Evolutionary conservation across 2,888 invertebrate species (phyloP).

Genomic region (Acrocera orbiculus): DNA sequence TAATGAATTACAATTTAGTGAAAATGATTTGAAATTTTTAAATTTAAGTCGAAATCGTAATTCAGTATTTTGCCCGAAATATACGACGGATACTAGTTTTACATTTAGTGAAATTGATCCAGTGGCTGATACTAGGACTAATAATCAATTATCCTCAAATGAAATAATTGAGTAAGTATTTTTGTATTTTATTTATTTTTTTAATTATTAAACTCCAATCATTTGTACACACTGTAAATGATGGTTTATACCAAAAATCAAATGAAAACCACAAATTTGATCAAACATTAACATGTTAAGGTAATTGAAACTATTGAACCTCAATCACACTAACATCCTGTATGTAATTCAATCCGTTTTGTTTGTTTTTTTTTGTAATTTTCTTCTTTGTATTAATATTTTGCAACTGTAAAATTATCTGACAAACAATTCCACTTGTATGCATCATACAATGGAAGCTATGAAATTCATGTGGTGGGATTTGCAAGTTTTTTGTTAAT

Average conservation of each 20-base stretch:
- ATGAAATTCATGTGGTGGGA: too few species aligned
- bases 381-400: not conserved
- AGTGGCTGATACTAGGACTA: constrained; percentile 9
- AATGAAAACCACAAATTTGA: too few species aligned
- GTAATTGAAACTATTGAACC: too few species aligned
- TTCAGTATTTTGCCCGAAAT: constrained; percentile 8
- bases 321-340: not conserved
- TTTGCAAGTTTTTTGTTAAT: too few species aligned
- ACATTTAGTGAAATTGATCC: constrained; percentile 25
- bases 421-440: too few species aligned
- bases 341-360: not conserved
- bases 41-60: constrained; percentile 19
- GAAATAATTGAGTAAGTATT: constrained; percentile 13
- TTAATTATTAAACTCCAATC: too few species aligned
- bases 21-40: constrained; percentile 27
- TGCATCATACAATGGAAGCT: too few species aligned
- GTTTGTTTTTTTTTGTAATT: not conserved
- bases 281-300: too few species aligned
- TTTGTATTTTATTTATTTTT: not conserved
- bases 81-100: constrained; percentile 19
- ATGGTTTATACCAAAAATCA: too few species aligned
- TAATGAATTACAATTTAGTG: constrained; percentile 21
- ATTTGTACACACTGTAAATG: too few species aligned
- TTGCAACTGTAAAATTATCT: too few species aligned
- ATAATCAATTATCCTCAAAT: constrained; percentile 5